Conservation (phyloP, 2,113 vertebrate species). For the Tetrax tetrax region DNA sequence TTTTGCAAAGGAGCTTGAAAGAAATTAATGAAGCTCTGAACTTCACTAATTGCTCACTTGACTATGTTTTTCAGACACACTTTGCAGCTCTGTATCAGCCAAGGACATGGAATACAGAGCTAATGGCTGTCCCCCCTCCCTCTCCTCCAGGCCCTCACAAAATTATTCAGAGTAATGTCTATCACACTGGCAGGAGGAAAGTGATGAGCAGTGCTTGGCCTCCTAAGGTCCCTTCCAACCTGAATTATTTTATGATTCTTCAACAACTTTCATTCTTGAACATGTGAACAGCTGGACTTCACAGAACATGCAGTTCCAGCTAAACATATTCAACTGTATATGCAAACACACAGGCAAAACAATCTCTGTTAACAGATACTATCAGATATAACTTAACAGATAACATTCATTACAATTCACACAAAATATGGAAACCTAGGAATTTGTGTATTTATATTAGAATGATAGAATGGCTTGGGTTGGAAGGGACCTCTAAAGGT, state of each 20-base stretch:
- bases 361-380: background rate
- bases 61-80: background rate
- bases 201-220: background rate
- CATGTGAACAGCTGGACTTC: background rate
- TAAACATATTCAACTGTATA: background rate
- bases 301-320: background rate
- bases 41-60: background rate
- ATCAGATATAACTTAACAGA: background rate
- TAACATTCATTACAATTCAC: background rate
- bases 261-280: background rate
- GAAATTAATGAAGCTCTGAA: conserved; percentile 1
- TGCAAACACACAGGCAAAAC: background rate
- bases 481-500: too few relatives aligned
- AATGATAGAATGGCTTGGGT: too few relatives aligned
- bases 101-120: background rate
- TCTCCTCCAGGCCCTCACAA: background rate
- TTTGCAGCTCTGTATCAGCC: background rate
- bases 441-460: background rate
- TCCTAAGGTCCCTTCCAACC: background rate
- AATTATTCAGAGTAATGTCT: background rate
- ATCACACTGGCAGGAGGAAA: background rate
- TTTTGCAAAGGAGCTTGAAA: background rate
- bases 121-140: background rate
- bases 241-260: background rate
- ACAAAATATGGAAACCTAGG: background rate